Evolutionary conservation across 2,888 invertebrate genomes (phyloP), one percentile per base, ranked within the genome.

Genomic region (Dynastes grantii): DNA sequence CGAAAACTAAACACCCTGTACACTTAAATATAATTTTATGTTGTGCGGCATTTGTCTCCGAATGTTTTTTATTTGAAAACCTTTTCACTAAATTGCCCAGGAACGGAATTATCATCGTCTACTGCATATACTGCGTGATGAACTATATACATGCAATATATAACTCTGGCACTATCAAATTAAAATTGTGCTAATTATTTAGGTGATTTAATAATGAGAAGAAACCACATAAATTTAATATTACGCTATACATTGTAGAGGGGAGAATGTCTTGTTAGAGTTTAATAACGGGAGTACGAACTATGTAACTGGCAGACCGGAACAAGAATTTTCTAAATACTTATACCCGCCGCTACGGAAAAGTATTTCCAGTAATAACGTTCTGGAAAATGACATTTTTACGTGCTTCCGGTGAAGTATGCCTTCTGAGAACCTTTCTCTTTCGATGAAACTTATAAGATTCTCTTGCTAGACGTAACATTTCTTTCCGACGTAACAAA

Each of bases 311-410:
- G 13, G 13, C 49, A 11, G 45, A 45, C 22, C 45, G 45, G 49
- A 27, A 67, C 32, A 45, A 27, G 16, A 67, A 67, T 67, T 67
- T 67, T 45, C 67, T 67, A 67, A 67, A 67, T 67, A 49, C 45
- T 22, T 67, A 45, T 49, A 45, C 67, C 29, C 45, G 40, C 40
- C n/a, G 22, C 45, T 32, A 9, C 45, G 16, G 67, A 16, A 4
- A 67, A 67, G 67, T 67, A 67, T 67, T 67, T 67, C 49, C 67
- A 49, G 16, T 49, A 67, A 67, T 67, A 67, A 67, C 27, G 49
- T 27, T 67, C 45, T 45, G 49, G 9, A 67, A 49, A 45, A 67
- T 49, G 67, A 49, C 67, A 67, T 45, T 16, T 67, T 49, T 67
- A 49, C 67, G 67, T 67, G 67, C 11, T 67, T 45, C 11, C 67